Evolutionary conservation across 2,888 invertebrate species (phyloP).

Genomic region (Prenolepis imparis): DNA sequence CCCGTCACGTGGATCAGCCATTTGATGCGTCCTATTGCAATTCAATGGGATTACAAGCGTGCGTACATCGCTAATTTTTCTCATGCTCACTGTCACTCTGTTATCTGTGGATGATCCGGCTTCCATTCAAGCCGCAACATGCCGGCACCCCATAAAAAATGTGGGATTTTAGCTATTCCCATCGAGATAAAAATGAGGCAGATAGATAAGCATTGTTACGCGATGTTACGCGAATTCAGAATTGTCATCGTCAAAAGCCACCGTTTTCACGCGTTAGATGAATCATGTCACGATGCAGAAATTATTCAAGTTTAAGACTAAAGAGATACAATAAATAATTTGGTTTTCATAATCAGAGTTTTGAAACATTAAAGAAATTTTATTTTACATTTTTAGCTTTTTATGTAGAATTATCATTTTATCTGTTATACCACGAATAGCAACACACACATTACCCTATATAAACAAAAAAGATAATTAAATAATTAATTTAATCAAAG

Average conservation of each 20-base stretch:
- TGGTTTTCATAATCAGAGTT: background rate
- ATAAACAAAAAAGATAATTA: background rate
- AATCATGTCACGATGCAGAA: background rate
- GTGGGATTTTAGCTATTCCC: slow-evolving; percentile 63
- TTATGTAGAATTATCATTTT: background rate
- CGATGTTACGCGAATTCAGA: slow-evolving; percentile 5
- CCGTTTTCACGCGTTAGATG: background rate
- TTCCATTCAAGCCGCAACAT: slow-evolving; percentile 66
- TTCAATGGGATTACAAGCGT: slow-evolving; percentile 80
- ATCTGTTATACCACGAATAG: background rate
- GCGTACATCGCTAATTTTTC: slow-evolving; percentile 83
- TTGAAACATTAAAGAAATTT: background rate
- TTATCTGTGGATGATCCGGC: slow-evolving; percentile 76
- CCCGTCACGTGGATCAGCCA: slow-evolving; percentile 82
- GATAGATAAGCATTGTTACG: slow-evolving; percentile 55
- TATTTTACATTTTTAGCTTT: background rate
- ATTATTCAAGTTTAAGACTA: background rate
- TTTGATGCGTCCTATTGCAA: slow-evolving; percentile 76
- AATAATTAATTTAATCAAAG: slow-evolving; percentile 8
- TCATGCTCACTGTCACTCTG: slow-evolving; percentile 77
- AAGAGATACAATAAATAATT: background rate
- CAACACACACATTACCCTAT: background rate
- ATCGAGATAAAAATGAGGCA: slow-evolving; percentile 53
- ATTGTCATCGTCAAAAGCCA: background rate
- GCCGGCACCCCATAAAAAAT: slow-evolving; percentile 68